Conservation (phyloP, 2,888 invertebrate species). For the Glyphotaelius pellucidus region DNA sequence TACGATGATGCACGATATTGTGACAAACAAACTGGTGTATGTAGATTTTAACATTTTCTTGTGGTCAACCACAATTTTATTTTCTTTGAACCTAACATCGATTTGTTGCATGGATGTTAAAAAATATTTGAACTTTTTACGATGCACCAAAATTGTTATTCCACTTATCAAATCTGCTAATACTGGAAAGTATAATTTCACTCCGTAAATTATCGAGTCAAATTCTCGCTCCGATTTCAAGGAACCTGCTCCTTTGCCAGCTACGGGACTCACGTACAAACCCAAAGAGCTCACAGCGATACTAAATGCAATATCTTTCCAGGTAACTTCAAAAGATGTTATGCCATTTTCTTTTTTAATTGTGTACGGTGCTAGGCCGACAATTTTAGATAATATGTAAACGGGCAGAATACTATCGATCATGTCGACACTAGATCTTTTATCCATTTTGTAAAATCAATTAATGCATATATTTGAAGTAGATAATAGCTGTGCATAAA, state of each 20-base stretch:
- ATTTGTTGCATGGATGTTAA: slow-evolving; percentile 36
- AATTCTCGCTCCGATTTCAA: slow-evolving; percentile 5
- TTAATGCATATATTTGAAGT: neutral
- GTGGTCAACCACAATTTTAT: slow-evolving; percentile 37
- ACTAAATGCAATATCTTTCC: slow-evolving; percentile 36
- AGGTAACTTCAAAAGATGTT: neutral
- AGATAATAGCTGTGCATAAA: neutral
- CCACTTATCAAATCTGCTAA: slow-evolving; percentile 9
- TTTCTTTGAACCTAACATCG: slow-evolving; percentile 39
- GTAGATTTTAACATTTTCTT: neutral
- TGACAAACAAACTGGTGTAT: neutral
- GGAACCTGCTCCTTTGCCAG: neutral
- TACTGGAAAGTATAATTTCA: slow-evolving; percentile 39
- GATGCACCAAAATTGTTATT: slow-evolving; percentile 19
- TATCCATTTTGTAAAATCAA: slow-evolving; percentile 11
- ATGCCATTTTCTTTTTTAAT: slow-evolving; percentile 38
- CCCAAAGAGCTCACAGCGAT: neutral
- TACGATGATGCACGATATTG: neutral
- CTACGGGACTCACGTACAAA: neutral
- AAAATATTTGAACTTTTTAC: slow-evolving; percentile 27
- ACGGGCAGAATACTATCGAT: slow-evolving; percentile 42
- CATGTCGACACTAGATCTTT: neutral
- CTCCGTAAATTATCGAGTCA: slow-evolving; percentile 33
- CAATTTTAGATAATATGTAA: slow-evolving; percentile 49
- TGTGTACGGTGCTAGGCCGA: slow-evolving; percentile 57